These are phyloP conservation scores for Halocynthia roretzi DNA, from an alignment of 23 tunicate genomes.

Conservation along the genomic window DNA sequence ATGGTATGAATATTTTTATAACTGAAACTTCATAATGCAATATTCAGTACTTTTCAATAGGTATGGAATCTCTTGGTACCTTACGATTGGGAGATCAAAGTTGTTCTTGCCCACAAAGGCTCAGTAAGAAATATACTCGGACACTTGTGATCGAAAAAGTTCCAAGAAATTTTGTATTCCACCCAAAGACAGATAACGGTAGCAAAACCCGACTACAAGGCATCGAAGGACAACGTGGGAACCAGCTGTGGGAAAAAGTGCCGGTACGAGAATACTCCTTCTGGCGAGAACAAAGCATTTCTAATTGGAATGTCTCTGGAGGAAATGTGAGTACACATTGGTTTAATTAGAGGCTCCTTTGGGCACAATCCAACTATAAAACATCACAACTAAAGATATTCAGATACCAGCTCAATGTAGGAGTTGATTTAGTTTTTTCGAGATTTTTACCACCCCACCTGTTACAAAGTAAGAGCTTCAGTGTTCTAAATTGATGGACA, in stretches of 20 bases:
- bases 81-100: slow-evolving; percentile 54
- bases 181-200: slow-evolving; percentile 18
- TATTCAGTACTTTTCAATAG: slow-evolving; percentile 3
- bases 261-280: not conserved
- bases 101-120: slow-evolving; percentile 21
- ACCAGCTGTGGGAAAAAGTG: not conserved
- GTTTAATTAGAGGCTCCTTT: too few species aligned
- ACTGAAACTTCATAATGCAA: not conserved
- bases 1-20: not conserved
- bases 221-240: not conserved
- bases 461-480: too few species aligned
- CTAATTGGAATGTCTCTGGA: not conserved
- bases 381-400: too few species aligned
- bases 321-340: too few species aligned
- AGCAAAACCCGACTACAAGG: slow-evolving; percentile 27
- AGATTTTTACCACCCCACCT: too few species aligned
- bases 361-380: too few species aligned
- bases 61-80: slow-evolving; percentile 77
- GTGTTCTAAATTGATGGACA: too few species aligned
- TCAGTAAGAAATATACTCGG: slow-evolving; percentile 42
- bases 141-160: slow-evolving; percentile 69
- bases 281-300: slow-evolving; percentile 6
- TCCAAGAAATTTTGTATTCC: slow-evolving; percentile 71
- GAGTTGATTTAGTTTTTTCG: too few species aligned
- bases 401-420: too few species aligned